Conservation (phyloP, 2,113 vertebrate species). For the Butorides virescens region DNA sequence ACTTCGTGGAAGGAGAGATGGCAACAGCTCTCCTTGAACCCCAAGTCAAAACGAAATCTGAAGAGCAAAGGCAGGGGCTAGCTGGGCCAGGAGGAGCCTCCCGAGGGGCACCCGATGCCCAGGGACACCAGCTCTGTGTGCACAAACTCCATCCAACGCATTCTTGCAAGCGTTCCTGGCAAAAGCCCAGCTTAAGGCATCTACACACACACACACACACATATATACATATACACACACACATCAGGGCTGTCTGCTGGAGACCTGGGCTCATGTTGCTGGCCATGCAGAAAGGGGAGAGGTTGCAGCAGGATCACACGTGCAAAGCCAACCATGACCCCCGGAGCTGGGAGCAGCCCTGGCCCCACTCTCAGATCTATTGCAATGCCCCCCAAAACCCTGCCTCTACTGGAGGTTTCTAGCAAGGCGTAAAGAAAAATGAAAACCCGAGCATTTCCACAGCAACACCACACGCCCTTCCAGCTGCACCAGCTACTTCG, state of each 20-base stretch:
- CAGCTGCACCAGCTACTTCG: neutral
- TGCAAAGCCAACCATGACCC: neutral
- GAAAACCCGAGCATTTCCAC: neutral
- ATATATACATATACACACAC: too few relatives aligned
- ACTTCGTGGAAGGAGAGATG: neutral
- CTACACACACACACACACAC: too few relatives aligned
- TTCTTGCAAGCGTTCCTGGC: neutral
- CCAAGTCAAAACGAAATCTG: neutral
- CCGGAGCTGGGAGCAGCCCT: neutral
- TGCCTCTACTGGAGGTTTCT: neutral
- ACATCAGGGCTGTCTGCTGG: neutral
- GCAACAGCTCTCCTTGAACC: neutral
- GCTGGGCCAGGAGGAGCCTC: neutral
- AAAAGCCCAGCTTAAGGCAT: neutral
- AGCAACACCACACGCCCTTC: neutral
- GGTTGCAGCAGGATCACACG: neutral
- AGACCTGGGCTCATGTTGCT: neutral
- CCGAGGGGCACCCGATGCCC: accelerated
- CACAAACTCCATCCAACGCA: neutral
- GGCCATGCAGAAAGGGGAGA: neutral
- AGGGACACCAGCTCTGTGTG: neutral
- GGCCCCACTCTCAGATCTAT: accelerated
- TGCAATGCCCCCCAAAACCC: neutral
- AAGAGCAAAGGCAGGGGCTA: neutral
- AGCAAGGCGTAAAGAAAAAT: neutral